Base-by-base conservation (phyloP, 2,888 invertebrate species). In the Cremastobaeus sp. region DNA sequence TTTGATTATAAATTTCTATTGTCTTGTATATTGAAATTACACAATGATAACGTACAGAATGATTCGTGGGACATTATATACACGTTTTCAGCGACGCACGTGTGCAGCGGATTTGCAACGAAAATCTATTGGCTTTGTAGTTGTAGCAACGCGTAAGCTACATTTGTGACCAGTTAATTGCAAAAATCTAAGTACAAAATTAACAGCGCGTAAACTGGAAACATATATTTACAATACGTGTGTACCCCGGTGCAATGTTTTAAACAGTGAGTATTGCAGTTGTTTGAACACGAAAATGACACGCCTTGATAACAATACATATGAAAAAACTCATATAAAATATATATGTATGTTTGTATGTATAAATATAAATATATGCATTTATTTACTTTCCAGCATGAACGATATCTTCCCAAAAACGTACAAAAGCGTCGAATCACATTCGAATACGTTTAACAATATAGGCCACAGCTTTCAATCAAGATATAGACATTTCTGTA, bases 161-260 rank as follows among this genome's bases (percentile, higher is more conserved):
- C 28, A 9, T 35, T 52, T 55, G 64, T 57, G 64, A 71, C 57
- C 50, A 57, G 64, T 71, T 71, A 70, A 70, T 60, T 47, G 55
- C 62, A 57, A 57, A 68, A 20, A 35, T 47, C 45, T 64, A 71
- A 71, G 71, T 71, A 71, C 64, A 43, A 25, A 37, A 64, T 64
- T 62, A 70, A 70, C 34, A 57, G 45, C 64, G 71, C 45, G 57
- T 55, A n/a, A 52, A 57, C 4, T 34, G n/a, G 43, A 54, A 20
- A 71, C 45, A 64, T 48, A 43, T 64, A 71, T 71, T 57, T 64
- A 71, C 71, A 64, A 52, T 71, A 52, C n/a, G n/a, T n/a, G n/a
- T n/a, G n/a, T 52, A 64, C 52, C 48, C 14, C 43, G 30, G 71
- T 71, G 71, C 45, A 20, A 37, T 64, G 35, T 14, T 70, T 52